Conservation (phyloP, 2,888 invertebrate genomes). For the Dinocampus coccinellae region DNA sequence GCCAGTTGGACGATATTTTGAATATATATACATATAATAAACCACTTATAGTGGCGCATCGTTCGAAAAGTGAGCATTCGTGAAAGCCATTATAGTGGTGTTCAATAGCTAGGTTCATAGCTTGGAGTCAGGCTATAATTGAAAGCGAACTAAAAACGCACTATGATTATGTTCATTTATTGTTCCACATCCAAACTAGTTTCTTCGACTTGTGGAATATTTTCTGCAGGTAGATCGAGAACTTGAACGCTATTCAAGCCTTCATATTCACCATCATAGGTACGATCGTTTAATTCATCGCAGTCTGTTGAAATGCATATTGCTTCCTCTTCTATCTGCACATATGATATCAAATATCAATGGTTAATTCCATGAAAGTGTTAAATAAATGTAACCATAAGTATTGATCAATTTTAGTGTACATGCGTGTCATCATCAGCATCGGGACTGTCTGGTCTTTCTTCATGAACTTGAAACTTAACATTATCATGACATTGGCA, state of each 20-base stretch:
- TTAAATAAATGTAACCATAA: too few relatives aligned
- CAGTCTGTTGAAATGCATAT: conserved; percentile 44
- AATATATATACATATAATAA: too few relatives aligned
- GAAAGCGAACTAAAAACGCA: too few relatives aligned
- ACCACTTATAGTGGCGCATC: too few relatives aligned
- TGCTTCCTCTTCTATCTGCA: conserved; percentile 44
- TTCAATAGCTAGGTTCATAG: too few relatives aligned
- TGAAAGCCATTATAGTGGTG: too few relatives aligned
- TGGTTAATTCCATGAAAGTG: neutral
- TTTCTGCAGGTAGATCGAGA: conserved; percentile 40
- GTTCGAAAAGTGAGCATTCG: too few relatives aligned
- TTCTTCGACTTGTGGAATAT: conserved; percentile 46
- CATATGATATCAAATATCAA: too few relatives aligned
- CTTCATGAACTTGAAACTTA: conserved; percentile 60
- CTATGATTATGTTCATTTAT: neutral
- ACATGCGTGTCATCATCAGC: conserved; percentile 63
- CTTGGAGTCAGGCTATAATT: too few relatives aligned
- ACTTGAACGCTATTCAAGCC: conserved; percentile 46
- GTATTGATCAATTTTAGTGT: conserved; percentile 21
- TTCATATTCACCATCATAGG: conserved; percentile 45
- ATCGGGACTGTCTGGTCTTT: conserved; percentile 56
- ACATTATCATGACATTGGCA: conserved; percentile 48
- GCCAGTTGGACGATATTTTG: too few relatives aligned
- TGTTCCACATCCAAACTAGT: conserved; percentile 33
- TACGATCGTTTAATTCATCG: conserved; percentile 44